A percentile compares a stretch with the other conserved stretches of the same genome.
Evolutionary conservation across 2,888 invertebrate species (phyloP).

Genomic region (Syritta pipiens): DNA sequence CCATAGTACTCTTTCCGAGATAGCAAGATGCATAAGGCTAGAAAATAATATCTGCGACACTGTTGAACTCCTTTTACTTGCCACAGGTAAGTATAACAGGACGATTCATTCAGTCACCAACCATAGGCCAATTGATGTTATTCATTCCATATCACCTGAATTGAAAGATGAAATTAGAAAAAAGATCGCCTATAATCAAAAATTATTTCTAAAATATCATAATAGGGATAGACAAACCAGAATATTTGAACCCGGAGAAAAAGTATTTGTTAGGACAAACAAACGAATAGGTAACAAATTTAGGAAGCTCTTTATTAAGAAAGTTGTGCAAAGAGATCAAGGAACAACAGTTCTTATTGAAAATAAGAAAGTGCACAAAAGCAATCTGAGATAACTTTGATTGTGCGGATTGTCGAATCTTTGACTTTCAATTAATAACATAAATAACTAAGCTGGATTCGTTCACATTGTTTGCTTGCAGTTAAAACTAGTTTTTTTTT

Average conservation of each 20-base stretch:
- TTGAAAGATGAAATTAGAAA: conserved; percentile 41
- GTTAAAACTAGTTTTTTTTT: no score
- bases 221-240: conserved; percentile 3
- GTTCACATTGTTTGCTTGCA: no score
- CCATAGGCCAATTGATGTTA: neutral
- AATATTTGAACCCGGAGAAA: conserved; percentile 10
- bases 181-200: conserved; percentile 17
- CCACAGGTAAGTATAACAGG: conserved; percentile 37
- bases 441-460: no score
- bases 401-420: no score
- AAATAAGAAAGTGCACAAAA: conserved; percentile 20
- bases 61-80: conserved; percentile 20
- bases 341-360: conserved; percentile 30
- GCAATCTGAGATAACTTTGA: no score
- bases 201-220: neutral
- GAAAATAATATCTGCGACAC: conserved; percentile 13
- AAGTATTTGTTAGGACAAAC: conserved; percentile 11
- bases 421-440: no score
- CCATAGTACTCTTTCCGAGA: conserved; percentile 23
- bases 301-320: conserved; percentile 13
- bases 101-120: no score
- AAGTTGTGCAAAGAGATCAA: conserved; percentile 9
- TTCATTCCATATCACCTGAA: conserved; percentile 32
- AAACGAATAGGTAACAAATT: conserved; percentile 29
- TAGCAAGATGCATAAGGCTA: conserved; percentile 14